Evolutionary conservation across 2,888 invertebrate species (phyloP).

Genomic region (Trissolcus brochymenae): DNA sequence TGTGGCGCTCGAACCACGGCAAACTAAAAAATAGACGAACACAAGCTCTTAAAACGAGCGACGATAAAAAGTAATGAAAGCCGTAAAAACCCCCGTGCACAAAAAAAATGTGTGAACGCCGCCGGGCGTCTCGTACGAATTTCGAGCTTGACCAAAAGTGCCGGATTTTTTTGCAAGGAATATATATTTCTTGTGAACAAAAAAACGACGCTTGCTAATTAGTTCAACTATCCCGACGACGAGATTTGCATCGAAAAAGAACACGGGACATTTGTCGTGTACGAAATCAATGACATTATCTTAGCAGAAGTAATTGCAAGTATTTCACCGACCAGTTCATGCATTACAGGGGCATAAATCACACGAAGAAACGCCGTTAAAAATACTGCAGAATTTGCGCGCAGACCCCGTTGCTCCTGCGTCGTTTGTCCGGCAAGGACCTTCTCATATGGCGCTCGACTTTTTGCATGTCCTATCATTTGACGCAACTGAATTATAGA

Average conservation of each 20-base stretch:
- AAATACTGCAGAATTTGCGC: slow-evolving; percentile 34
- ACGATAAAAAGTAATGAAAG: slow-evolving; percentile 74
- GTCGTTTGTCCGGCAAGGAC: slow-evolving; percentile 36
- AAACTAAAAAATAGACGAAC: slow-evolving; percentile 72
- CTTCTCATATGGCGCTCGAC: slow-evolving; percentile 47
- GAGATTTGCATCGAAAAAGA: too few relatives aligned
- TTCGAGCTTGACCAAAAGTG: slow-evolving; percentile 20
- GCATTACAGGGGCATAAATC: slow-evolving; percentile 35
- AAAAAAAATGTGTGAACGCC: slow-evolving; percentile 19
- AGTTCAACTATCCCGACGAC: not conserved
- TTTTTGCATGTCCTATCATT: slow-evolving; percentile 66
- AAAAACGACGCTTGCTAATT: slow-evolving; percentile 6
- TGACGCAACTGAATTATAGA: slow-evolving; percentile 69
- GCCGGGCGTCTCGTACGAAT: slow-evolving; percentile 16
- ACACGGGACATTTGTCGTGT: not conserved
- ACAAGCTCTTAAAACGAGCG: slow-evolving; percentile 66
- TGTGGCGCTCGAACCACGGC: slow-evolving; percentile 65
- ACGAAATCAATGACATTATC: slow-evolving; percentile 16
- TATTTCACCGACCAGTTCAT: slow-evolving; percentile 15
- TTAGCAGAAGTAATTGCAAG: slow-evolving; percentile 13
- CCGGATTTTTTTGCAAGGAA: not conserved
- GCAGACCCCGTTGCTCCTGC: slow-evolving; percentile 9
- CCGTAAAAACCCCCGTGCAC: slow-evolving; percentile 65
- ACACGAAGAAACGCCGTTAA: slow-evolving; percentile 37
- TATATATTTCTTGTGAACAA: not conserved